phyloP scores from a whole-genome alignment of 1,140 invertebrate genomes.

The Apis mellifera region DNA sequence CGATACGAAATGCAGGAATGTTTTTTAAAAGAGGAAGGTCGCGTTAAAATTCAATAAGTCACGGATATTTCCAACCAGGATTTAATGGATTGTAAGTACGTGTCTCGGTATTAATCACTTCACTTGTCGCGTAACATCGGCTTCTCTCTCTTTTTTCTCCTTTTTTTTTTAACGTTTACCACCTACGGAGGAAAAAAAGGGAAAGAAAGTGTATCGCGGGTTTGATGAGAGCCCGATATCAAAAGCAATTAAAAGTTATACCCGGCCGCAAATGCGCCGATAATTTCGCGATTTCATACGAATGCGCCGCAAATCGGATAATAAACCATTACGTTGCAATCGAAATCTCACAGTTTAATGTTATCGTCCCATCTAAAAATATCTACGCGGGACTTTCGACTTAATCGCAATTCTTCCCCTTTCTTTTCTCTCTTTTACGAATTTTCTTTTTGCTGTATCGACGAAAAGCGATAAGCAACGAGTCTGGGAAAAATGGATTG shows the following conservation, averaged over 20 bases:
- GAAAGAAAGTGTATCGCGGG: neutral
- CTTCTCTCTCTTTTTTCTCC: too few species aligned
- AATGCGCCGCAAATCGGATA: constrained; percentile 33
- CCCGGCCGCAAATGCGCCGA: neutral
- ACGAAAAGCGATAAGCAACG: neutral
- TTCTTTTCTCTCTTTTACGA: neutral
- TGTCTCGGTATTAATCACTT: neutral
- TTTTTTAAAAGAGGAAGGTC: neutral
- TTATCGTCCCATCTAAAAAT: constrained; percentile 15
- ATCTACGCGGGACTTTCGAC: neutral
- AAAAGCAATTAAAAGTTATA: constrained; percentile 41
- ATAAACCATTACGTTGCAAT: constrained; percentile 28
- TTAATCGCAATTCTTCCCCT: constrained; percentile 1
- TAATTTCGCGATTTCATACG: constrained; percentile 43
- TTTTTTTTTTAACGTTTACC: neutral
- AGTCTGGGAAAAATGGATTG: neutral
- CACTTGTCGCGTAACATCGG: neutral
- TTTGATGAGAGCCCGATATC: constrained; percentile 17
- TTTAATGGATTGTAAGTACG: neutral
- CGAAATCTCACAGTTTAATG: constrained; percentile 5
- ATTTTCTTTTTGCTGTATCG: neutral
- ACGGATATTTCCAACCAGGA: neutral
- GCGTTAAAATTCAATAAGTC: neutral
- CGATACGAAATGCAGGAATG: neutral
- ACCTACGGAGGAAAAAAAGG: neutral